Conservation (phyloP, 2,888 invertebrate genomes). For the Lysandra coridon region DNA sequence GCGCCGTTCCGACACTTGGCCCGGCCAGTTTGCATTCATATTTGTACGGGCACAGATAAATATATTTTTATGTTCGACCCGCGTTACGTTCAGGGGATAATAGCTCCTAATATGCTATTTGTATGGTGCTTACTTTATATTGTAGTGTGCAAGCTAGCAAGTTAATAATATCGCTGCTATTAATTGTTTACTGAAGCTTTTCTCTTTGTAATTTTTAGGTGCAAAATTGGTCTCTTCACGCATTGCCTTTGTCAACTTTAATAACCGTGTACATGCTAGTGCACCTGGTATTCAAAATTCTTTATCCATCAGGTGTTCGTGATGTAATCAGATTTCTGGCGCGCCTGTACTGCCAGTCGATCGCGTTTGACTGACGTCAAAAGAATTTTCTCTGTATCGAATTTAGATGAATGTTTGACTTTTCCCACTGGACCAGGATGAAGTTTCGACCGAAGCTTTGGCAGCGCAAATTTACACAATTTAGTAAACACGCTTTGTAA, state of each 20-base stretch:
- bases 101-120: slow-evolving; percentile 52
- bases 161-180: not conserved
- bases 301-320: slow-evolving; percentile 18
- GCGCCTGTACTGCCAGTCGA: not conserved
- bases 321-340: slow-evolving; percentile 25
- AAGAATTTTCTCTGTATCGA: slow-evolving; percentile 27
- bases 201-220: not conserved
- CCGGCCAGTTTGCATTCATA: slow-evolving; percentile 80
- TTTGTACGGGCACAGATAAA: slow-evolving; percentile 79
- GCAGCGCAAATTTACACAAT: slow-evolving; percentile 15
- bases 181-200: not conserved
- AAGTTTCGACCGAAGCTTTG: slow-evolving; percentile 25
- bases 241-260: not conserved
- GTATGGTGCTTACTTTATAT: slow-evolving; percentile 18
- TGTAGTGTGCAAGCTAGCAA: not conserved
- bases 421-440: slow-evolving; percentile 8
- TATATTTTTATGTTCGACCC: slow-evolving; percentile 80
- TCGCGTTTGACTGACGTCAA: slow-evolving; percentile 29
- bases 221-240: not conserved
- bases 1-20: slow-evolving; percentile 77
- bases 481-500: slow-evolving; percentile 18
- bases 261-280: not conserved
- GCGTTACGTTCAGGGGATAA: slow-evolving; percentile 75
- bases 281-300: slow-evolving; percentile 6
- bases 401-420: slow-evolving; percentile 31